Evolutionary conservation across 1,140 invertebrate genomes (phyloP).

Genomic region (Rhizoglyphus robini): DNA sequence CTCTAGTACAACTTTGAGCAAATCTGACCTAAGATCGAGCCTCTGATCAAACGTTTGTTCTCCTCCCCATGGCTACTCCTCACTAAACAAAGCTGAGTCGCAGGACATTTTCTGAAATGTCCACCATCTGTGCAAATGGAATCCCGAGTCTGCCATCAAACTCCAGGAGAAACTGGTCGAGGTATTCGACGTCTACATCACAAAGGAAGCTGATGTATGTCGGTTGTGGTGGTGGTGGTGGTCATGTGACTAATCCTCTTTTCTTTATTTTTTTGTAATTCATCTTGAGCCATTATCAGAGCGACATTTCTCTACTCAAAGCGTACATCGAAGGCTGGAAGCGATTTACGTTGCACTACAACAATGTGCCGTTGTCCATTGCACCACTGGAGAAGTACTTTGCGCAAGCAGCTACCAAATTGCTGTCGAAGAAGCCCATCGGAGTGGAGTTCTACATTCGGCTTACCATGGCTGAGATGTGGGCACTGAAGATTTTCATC

Average conservation of each 20-base stretch:
- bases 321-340: constrained; percentile 93
- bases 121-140: constrained; percentile 86
- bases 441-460: constrained; percentile 15
- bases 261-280: constrained; percentile 20
- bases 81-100: constrained; percentile 87
- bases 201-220: not conserved
- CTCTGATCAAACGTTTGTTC: constrained; percentile 76
- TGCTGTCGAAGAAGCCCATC: constrained; percentile 28
- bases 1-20: constrained; percentile 76
- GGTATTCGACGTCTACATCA: constrained; percentile 87
- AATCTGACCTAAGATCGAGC: constrained; percentile 86
- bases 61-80: constrained; percentile 69
- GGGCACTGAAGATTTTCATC: constrained; percentile 93
- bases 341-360: constrained; percentile 94
- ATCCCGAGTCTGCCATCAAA: constrained; percentile 73
- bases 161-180: constrained; percentile 73
- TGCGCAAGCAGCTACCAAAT: constrained; percentile 53
- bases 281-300: constrained; percentile 65
- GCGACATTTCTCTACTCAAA: constrained; percentile 79
- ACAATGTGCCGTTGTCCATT: constrained; percentile 90
- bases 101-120: constrained; percentile 89
- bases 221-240: not conserved
- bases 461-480: constrained; percentile 83
- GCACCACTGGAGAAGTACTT: constrained; percentile 83
- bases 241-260: too few species aligned